Percentiles rank a stretch among this genome's conserved stretches.
Conservation (phyloP, 2,888 invertebrate species). For the Busseola fusca region DNA sequence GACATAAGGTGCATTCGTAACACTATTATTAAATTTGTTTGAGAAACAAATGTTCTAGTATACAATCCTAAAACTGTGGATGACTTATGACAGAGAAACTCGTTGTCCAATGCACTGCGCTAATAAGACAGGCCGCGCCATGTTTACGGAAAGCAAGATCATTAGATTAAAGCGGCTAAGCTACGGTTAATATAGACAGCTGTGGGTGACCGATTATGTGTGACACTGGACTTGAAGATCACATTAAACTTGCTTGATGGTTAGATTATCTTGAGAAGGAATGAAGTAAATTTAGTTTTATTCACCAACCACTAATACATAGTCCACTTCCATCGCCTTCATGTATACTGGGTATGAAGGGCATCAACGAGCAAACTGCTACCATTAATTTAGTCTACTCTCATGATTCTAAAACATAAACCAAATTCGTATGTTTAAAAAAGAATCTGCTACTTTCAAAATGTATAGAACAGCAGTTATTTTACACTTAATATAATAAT, state of each 20-base stretch:
- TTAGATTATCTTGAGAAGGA: conserved; percentile 5
- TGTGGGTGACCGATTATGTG: conserved; percentile 52
- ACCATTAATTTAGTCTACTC: too few relatives aligned
- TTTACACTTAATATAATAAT: too few relatives aligned
- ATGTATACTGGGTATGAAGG: too few relatives aligned
- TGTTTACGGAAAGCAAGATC: conserved; percentile 29
- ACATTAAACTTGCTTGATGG: conserved; percentile 14
- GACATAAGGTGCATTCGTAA: too few relatives aligned
- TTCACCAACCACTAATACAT: too few relatives aligned
- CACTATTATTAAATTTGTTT: too few relatives aligned
- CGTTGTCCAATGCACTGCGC: not conserved
- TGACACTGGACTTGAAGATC: conserved; percentile 33
- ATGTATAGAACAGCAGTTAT: not conserved
- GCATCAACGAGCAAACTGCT: not conserved
- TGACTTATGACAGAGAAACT: conserved; percentile 19
- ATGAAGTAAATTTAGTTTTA: too few relatives aligned
- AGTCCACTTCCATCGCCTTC: too few relatives aligned
- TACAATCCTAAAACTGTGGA: not conserved
- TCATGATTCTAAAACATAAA: too few relatives aligned
- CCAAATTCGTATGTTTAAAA: not conserved
- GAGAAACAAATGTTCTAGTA: not conserved
- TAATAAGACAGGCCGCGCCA: conserved; percentile 23
- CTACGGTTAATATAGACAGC: conserved; percentile 54
- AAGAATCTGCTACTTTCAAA: not conserved
- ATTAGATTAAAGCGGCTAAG: conserved; percentile 41